These are phyloP conservation scores for Ostrea denselamellosa DNA, from an alignment of 1,140 invertebrate genomes.

Conservation along the genomic window DNA sequence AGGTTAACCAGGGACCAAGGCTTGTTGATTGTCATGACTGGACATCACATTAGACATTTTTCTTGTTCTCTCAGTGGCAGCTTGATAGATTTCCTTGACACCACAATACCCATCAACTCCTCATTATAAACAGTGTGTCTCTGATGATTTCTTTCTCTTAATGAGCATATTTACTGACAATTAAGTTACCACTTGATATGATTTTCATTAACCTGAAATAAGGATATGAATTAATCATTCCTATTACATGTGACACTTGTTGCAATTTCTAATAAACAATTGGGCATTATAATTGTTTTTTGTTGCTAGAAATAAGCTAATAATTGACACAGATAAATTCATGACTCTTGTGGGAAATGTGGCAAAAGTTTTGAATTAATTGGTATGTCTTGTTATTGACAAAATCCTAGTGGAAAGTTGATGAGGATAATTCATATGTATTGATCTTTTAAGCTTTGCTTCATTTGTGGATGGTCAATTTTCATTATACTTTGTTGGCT, in stretches of 20 bases:
- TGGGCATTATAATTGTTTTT: neutral
- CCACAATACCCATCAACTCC: neutral
- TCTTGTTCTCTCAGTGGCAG: neutral
- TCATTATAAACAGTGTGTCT: neutral
- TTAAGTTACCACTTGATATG: neutral
- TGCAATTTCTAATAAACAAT: neutral
- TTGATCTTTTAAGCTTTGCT: constrained; percentile 5
- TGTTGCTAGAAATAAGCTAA: neutral
- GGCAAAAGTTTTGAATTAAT: constrained; percentile 29
- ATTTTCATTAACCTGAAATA: neutral
- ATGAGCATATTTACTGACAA: neutral
- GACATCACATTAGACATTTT: neutral
- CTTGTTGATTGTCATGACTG: neutral
- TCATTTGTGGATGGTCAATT: neutral
- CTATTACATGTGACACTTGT: neutral
- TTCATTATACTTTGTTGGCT: neutral
- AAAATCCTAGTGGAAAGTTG: neutral
- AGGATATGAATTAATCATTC: neutral
- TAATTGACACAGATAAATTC: neutral
- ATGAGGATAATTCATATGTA: neutral
- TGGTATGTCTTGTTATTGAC: neutral
- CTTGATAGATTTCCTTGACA: constrained; percentile 9
- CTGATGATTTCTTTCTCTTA: neutral
- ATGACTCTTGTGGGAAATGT: neutral
- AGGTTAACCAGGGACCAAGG: neutral